These are phyloP conservation scores for Cygnus olor DNA, from an alignment of 2,797 vertebrate species.

Conservation along the genomic window DNA sequence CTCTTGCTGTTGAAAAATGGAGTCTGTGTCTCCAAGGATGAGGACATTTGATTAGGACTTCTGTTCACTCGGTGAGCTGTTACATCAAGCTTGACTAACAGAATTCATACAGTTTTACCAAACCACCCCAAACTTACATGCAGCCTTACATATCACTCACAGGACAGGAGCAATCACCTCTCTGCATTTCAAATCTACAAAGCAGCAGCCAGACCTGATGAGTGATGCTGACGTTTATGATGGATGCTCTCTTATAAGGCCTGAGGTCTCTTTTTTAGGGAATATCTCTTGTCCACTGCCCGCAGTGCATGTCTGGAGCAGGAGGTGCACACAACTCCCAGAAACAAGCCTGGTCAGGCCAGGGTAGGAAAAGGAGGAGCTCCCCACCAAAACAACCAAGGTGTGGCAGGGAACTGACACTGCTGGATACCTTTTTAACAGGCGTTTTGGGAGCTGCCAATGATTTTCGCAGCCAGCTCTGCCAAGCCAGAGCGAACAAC, in stretches of 20 bases:
- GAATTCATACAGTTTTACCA: too few relatives aligned
- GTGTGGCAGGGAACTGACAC: neutral
- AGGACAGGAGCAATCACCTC: too few relatives aligned
- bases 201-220: too few relatives aligned
- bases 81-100: too few relatives aligned
- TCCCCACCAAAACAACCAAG: neutral
- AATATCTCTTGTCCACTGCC: neutral
- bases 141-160: too few relatives aligned
- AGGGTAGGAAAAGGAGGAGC: neutral
- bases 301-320: accelerated
- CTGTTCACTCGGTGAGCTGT: too few relatives aligned
- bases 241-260: neutral
- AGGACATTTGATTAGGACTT: too few relatives aligned
- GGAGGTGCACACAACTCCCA: neutral
- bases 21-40: neutral
- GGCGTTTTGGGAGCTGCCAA: neutral
- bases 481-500: neutral
- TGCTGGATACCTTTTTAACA: neutral
- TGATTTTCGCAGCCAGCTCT: neutral
- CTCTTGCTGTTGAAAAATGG: neutral
- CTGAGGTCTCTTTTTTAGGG: neutral
- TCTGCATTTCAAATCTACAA: too few relatives aligned
- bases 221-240: too few relatives aligned
- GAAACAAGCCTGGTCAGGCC: neutral
- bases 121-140: too few relatives aligned